Evolutionary conservation across 2,113 vertebrate genomes (phyloP).

Genomic region (Erythrocebus patas): DNA sequence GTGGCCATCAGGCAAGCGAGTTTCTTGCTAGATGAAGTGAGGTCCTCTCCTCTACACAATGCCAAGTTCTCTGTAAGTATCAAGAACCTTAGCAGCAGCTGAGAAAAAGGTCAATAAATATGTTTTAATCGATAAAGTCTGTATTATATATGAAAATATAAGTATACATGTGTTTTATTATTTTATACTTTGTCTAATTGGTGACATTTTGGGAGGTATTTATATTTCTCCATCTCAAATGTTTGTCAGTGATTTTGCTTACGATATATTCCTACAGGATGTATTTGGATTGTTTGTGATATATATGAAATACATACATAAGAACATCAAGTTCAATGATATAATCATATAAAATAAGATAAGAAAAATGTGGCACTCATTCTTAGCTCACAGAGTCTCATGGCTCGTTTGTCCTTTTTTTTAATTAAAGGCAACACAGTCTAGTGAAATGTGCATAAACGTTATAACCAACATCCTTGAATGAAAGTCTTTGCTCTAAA

Average conservation of each 20-base stretch:
- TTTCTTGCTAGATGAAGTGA: neutral
- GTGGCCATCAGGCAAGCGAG: too few relatives aligned
- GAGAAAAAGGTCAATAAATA: neutral
- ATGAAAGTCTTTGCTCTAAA: neutral
- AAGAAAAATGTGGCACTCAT: neutral
- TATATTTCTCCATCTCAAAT: neutral
- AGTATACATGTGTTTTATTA: neutral
- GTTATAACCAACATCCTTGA: neutral
- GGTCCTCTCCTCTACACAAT: fast-evolving
- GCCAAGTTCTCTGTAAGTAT: neutral
- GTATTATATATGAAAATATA: neutral
- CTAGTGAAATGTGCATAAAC: neutral
- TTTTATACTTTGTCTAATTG: neutral
- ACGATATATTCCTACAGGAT: neutral
- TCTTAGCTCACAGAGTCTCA: neutral
- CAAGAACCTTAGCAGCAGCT: neutral
- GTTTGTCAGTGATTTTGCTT: neutral
- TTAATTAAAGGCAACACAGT: neutral
- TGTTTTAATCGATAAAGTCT: neutral
- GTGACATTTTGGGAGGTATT: neutral
- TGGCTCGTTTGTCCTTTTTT: neutral
- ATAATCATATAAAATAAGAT: neutral
- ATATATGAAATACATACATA: neutral
- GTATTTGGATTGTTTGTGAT: neutral
- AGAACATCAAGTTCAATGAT: neutral